Base-by-base conservation (phyloP, 2,888 invertebrate genomes). In the Candidula unifasciata region DNA sequence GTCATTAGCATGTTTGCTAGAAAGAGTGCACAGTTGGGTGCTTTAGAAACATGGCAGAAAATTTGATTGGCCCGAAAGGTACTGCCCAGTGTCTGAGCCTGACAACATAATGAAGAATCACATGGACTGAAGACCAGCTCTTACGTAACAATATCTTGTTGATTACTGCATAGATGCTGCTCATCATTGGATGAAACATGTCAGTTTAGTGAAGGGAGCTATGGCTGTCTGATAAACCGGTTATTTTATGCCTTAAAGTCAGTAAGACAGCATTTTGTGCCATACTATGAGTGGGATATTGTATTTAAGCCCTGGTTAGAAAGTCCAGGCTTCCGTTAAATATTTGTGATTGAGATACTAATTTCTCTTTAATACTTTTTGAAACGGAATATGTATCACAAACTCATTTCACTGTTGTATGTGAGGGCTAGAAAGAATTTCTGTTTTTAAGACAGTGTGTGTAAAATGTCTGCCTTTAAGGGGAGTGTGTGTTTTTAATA, bases 231-330 rank as follows among this genome's bases (percentile, higher is more conserved):
- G 24, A 60, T 44, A 60, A 21, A 60, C n/a, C 60, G n/a, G 60
- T 60, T 60, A 16, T 60, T 60, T 60, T n/a, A 21, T 60, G 60
- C n/a, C 60, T 13, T 60, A n/a, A n/a, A n/a, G n/a, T n/a, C n/a
- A n/a, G n/a, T n/a, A n/a, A n/a, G n/a, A n/a, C n/a, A n/a, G n/a
- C n/a, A n/a, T n/a, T n/a, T n/a, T n/a, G n/a, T n/a, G n/a, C n/a
- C n/a, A n/a, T 30, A 16, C 21, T 21, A 37, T 44, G 24, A 54
- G 54, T 54, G 44, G 21, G 30, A 74, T 2, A 27, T 52, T 21
- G 16, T 35, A 24, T 37, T 66, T n/a, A 82, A 82, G 82, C 35
- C 82, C 82, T 82, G 82, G 82, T 82, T 82, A 82, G 16, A 82
- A 82, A 82, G 66, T 82, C 82, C 82, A 82, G 82, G 77, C 82